Percentiles rank a stretch among this genome's conserved stretches.
These are phyloP conservation scores for Caenorhabditis panamensis DNA, from an alignment of 2,888 invertebrate species.

Conservation along the genomic window DNA sequence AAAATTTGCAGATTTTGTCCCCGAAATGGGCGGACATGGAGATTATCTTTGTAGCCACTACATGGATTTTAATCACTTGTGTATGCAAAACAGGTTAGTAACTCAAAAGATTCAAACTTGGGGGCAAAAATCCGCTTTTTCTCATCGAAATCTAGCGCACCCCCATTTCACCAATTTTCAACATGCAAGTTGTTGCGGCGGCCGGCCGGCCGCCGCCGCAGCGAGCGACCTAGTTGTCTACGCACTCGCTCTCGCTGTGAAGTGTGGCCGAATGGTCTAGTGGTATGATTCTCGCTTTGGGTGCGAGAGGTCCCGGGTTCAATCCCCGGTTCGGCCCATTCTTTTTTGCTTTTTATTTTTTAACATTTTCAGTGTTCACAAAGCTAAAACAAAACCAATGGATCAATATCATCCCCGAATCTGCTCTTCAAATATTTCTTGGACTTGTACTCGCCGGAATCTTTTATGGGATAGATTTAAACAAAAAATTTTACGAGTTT, in stretches of 20 bases:
- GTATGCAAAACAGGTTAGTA: conserved; percentile 13
- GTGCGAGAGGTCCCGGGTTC: conserved; percentile 82
- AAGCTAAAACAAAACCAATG: conserved; percentile 18
- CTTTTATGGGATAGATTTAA: neutral
- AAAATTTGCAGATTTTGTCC: conserved; percentile 34
- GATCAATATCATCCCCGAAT: conserved; percentile 27
- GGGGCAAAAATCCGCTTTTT: no score
- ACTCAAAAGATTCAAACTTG: no score
- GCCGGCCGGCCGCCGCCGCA: no score
- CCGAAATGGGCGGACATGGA: conserved; percentile 37
- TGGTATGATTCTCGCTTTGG: conserved; percentile 82
- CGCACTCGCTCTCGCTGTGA: neutral
- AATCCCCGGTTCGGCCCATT: conserved; percentile 72
- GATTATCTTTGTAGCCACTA: neutral
- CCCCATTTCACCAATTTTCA: no score
- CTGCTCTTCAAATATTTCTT: conserved; percentile 37
- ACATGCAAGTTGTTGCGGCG: no score
- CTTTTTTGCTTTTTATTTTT: conserved; percentile 20
- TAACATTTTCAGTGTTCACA: conserved; percentile 26
- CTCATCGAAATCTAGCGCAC: no score
- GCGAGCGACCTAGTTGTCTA: neutral
- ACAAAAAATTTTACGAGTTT: conserved; percentile 32
- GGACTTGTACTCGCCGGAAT: conserved; percentile 9
- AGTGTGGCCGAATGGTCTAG: no score
- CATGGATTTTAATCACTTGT: conserved; percentile 32